Percentiles rank a stretch among this genome's conserved stretches.
Evolutionary conservation across 2,888 invertebrate species (phyloP).

Genomic region (Stenodera caucasica): DNA sequence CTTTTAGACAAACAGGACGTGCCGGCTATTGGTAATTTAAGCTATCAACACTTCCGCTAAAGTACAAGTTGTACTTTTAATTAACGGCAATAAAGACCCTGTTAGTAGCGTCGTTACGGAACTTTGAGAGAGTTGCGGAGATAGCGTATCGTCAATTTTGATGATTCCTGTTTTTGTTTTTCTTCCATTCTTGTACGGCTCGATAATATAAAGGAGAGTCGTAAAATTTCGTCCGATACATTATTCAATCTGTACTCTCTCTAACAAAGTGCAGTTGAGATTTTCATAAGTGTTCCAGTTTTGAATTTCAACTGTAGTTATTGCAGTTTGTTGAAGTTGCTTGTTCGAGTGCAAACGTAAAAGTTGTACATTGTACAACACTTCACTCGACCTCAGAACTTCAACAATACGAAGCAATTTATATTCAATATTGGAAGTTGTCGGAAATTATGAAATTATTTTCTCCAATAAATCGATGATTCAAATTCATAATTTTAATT

Average conservation of each 20-base stretch:
- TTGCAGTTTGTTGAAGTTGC: not conserved
- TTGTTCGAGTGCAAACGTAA: not conserved
- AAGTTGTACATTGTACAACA: not conserved
- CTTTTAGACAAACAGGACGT: constrained; percentile 8
- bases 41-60: constrained; percentile 6
- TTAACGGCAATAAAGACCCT: not conserved
- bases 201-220: too few relatives aligned
- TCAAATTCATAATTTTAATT: too few relatives aligned
- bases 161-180: too few relatives aligned
- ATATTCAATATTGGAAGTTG: not conserved
- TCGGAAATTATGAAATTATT: too few relatives aligned
- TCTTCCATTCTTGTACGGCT: too few relatives aligned
- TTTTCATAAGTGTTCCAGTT: constrained; percentile 6
- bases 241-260: not conserved
- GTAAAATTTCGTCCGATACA: not conserved
- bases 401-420: not conserved
- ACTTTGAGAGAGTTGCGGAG: too few relatives aligned
- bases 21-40: constrained; percentile 6
- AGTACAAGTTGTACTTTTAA: constrained; percentile 6
- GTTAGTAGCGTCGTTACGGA: not conserved
- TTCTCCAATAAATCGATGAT: too few relatives aligned
- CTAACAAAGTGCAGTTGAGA: not conserved
- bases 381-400: not conserved
- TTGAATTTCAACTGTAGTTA: constrained; percentile 3
- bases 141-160: too few relatives aligned